Conservation (phyloP, 2,113 vertebrate genomes). For the Platycercus adscitus region DNA sequence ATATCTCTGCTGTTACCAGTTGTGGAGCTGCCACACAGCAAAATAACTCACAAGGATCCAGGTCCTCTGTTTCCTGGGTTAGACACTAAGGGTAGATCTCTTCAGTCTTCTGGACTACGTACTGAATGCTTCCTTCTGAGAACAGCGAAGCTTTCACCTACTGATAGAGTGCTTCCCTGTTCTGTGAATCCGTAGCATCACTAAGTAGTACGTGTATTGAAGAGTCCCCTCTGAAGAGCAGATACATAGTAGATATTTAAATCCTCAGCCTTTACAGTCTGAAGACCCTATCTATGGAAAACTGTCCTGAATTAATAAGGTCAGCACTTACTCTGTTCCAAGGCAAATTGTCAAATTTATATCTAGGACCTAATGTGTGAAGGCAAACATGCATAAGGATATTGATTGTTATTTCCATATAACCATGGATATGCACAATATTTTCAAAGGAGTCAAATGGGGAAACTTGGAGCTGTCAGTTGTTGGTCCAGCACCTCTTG, state of each 20-base stretch:
- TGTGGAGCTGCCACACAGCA: too few species aligned
- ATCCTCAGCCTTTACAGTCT: background rate
- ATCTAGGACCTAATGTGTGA: background rate
- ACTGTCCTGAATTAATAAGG: background rate
- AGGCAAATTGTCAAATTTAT: background rate
- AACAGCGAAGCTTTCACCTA: background rate
- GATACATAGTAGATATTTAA: background rate
- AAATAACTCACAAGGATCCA: too few species aligned
- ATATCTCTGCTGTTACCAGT: background rate
- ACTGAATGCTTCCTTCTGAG: background rate
- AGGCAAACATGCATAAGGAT: background rate
- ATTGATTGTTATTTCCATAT: background rate
- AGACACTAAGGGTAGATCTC: background rate
- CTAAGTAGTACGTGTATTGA: rapidly evolving
- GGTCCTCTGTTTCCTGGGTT: background rate
- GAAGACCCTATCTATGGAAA: background rate
- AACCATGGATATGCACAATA: background rate
- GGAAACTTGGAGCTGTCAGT: background rate
- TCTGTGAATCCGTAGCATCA: background rate
- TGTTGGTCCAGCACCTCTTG: background rate
- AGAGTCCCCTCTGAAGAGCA: background rate
- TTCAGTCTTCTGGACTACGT: background rate
- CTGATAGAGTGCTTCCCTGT: background rate
- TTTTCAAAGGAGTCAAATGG: background rate
- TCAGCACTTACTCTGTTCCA: background rate